Evolutionary conservation across 2,797 vertebrate species (phyloP), one percentile per base, ranked within the genome.

Genomic region (Anguilla marmorata): DNA sequence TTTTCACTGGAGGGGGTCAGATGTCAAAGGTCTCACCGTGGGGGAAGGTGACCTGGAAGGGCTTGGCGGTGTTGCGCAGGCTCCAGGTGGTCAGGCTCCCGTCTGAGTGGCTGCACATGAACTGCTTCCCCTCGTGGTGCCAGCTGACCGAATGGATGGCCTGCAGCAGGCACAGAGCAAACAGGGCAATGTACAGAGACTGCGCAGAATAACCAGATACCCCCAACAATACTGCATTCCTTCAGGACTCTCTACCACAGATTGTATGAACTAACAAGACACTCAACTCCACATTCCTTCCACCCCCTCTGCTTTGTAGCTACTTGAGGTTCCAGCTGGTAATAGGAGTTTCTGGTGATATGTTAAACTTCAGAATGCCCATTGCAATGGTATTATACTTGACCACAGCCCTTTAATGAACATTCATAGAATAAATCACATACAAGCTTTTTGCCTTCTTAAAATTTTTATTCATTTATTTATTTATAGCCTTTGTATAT

Each of bases 71-170:
- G 93, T 97, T 99, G 94, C 97, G 97, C 93, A 98, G 93, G 92
- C 98, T 99, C 99, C 98, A 99, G 86, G 98, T 93, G 8, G 97
- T 98, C 93, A 99, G 95, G 93, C 99, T 99, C 92, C 99, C 99
- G 87, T 99, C 99, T 27, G 99, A 99, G 94, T 99, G 98, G 92
- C 98, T 99, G 94, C 99, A 99, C 98, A 99, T 99, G 93, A 99
- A 99, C 93, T 99, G 98, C 89, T 97, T 98, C 79, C 99, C 99
- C 92, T 99, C 99, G 80, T 99, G 98, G 93, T 99, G 99, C 99
- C 98, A 99, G 93, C 97, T 96, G 90, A 97, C 97, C 72, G 98
- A 99, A 93, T 99, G 98, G 95, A 99, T 99, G 88, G 98, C 98
- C 99, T 99, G 93, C 0, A 90, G 45, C 86, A 85, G 88, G 56